Evolutionary conservation across 1,140 invertebrate species (phyloP).

Genomic region (Zaprionus inermis): DNA sequence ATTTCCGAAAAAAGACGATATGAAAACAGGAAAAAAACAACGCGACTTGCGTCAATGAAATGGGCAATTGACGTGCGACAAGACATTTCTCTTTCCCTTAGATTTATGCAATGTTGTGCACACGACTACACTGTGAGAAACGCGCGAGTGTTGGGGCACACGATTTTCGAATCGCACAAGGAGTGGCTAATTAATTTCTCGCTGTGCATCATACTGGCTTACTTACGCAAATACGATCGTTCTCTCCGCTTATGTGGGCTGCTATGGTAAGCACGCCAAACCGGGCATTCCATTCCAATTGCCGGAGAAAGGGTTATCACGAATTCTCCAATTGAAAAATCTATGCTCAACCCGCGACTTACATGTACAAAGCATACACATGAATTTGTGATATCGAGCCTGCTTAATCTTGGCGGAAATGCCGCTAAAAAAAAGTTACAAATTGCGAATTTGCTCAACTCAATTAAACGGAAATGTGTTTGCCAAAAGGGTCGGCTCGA

Average conservation of each 20-base stretch:
- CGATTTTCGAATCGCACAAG: not conserved
- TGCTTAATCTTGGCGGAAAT: too few species aligned
- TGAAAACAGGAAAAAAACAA: not conserved
- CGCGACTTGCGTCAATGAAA: slow-evolving; percentile 19
- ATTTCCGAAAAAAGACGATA: slow-evolving; percentile 25
- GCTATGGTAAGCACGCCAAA: not conserved
- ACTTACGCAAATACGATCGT: not conserved
- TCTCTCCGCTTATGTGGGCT: not conserved
- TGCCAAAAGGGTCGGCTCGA: too few species aligned
- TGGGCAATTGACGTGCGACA: not conserved
- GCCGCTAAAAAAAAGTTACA: too few species aligned
- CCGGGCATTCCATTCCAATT: not conserved
- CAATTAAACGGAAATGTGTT: too few species aligned
- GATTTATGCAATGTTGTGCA: slow-evolving; percentile 25
- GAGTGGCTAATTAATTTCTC: not conserved
- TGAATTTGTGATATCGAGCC: not conserved
- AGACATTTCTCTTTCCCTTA: slow-evolving; percentile 16
- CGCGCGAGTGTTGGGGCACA: not conserved
- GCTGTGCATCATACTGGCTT: not conserved
- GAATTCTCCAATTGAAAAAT: not conserved
- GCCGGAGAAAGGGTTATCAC: not conserved
- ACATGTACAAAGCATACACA: not conserved
- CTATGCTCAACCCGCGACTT: not conserved
- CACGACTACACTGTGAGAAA: not conserved
- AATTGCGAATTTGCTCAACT: too few species aligned